Percentiles rank a stretch among this genome's conserved stretches.
Conservation (phyloP, 2,797 vertebrate species). For the Semotilus atromaculatus region DNA sequence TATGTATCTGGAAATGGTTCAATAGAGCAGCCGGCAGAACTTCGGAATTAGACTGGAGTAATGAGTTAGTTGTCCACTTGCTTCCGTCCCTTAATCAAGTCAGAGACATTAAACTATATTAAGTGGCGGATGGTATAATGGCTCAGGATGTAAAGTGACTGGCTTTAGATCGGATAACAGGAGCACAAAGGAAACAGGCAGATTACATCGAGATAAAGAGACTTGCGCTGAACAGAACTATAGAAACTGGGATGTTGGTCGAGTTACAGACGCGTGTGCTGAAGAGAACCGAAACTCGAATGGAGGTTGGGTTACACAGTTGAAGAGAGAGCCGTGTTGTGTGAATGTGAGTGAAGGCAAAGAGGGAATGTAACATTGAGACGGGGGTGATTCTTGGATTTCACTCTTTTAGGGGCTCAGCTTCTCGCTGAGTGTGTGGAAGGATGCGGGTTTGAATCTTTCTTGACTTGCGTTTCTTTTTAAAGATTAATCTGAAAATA, state of each 20-base stretch:
- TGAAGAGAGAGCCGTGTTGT: constrained; percentile 5
- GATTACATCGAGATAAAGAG: constrained; percentile 31
- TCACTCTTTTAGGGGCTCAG: not conserved
- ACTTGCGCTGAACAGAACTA: constrained; percentile 16
- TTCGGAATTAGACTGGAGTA: constrained; percentile 16
- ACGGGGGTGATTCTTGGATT: not conserved
- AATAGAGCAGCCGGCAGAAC: constrained; percentile 24
- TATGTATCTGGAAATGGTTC: constrained; percentile 24
- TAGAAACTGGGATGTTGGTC: constrained; percentile 33
- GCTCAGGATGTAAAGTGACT: constrained; percentile 44
- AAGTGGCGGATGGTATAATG: constrained; percentile 34
- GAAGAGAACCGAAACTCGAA: constrained; percentile 1
- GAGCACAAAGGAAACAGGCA: constrained; percentile 31
- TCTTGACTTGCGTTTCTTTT: not conserved
- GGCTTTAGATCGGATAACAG: constrained; percentile 38
- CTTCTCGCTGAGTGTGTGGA: constrained; percentile 1
- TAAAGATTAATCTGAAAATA: not conserved
- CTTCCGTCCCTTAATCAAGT: constrained; percentile 37
- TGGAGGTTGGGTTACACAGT: constrained; percentile 9
- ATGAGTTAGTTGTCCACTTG: constrained; percentile 31
- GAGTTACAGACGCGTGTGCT: constrained; percentile 32
- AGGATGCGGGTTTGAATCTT: not conserved
- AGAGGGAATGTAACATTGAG: constrained; percentile 8
- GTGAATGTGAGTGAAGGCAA: constrained; percentile 12
- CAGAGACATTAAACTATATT: constrained; percentile 40